Evolutionary conservation across 2,113 vertebrate species (phyloP), one percentile per base, ranked within the genome.

Genomic region (Ciconia maguari): DNA sequence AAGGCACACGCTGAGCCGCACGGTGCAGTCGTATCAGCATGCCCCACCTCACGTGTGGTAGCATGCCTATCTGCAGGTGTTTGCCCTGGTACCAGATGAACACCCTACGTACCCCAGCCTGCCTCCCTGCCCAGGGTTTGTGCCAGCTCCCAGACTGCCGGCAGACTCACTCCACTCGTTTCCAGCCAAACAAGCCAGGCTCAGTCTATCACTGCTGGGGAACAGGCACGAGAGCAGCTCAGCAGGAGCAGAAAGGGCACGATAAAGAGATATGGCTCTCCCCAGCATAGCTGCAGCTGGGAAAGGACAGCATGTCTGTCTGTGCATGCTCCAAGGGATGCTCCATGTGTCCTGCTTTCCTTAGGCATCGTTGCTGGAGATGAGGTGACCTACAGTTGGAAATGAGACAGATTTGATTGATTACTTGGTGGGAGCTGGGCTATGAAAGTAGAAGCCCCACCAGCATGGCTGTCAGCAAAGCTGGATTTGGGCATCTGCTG

Each of bases 21-120:
- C 1, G 0, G n/a, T 20, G 19, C 2, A 0, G 32, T 3, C 0
- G 0, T n/a, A 25, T 13, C 65, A 48, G 57, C 69, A 64, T 17
- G 6, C 4, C 49, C 38, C 60, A 68, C 41, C 71, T 38, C n/a
- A 9, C 1, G 1, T 2, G 0, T 11, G 36, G 64, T 38, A 52
- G 36, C 5, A 0, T 11, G 36, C 3, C 1, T 13, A 26, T 21
- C 51, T 71, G 62, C 87, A 54, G 78, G 30, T 70, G 36, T 81
- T 83, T 57, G 49, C 61, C 54, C 82, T 1, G 0, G 29, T 27
- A 57, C 54, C 70, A 75, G 24, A 19, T 1, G 0, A 74, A 29
- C 41, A 38, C 32, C 71, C 76, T 16, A 6, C 6, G 0, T 27
- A 69, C 24, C 52, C 48, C 48, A 62, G 70, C 17, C 52, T 49